Conservation (phyloP, 2,888 invertebrate species). For the Aphidoletes aphidimyza region DNA sequence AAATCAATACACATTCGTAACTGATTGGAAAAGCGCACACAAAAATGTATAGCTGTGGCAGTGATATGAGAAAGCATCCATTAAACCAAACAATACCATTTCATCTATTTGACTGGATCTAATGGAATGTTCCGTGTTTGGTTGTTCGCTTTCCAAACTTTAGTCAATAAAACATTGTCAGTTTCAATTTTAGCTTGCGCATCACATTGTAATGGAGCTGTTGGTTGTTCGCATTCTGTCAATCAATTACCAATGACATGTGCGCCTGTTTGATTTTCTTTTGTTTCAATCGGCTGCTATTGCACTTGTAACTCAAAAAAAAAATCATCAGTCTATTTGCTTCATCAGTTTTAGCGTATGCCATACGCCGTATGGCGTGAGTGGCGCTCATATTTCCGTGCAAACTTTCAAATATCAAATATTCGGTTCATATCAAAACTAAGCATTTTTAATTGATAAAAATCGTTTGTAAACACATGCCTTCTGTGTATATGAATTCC, state of each 20-base stretch:
- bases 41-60: background rate
- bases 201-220: background rate
- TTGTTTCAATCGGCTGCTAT: background rate
- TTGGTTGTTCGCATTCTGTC: slow-evolving; percentile 14
- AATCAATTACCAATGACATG: background rate
- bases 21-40: background rate
- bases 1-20: slow-evolving; percentile 12
- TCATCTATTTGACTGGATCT: background rate
- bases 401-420: background rate
- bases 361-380: too few relatives aligned
- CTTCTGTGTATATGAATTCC: background rate
- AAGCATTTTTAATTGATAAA: background rate
- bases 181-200: background rate
- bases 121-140: slow-evolving; percentile 9
- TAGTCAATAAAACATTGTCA: background rate
- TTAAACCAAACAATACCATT: background rate
- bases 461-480: background rate
- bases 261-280: background rate
- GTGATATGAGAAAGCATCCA: slow-evolving; percentile 19
- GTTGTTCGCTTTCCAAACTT: background rate
- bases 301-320: background rate
- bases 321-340: background rate
- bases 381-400: too few relatives aligned
- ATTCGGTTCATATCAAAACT: too few relatives aligned
- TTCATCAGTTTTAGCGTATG: too few relatives aligned